A percentile compares a stretch with the other conserved stretches of the same genome.
Conservation (phyloP, 1,140 invertebrate species). For the Drosophila seguyi region DNA sequence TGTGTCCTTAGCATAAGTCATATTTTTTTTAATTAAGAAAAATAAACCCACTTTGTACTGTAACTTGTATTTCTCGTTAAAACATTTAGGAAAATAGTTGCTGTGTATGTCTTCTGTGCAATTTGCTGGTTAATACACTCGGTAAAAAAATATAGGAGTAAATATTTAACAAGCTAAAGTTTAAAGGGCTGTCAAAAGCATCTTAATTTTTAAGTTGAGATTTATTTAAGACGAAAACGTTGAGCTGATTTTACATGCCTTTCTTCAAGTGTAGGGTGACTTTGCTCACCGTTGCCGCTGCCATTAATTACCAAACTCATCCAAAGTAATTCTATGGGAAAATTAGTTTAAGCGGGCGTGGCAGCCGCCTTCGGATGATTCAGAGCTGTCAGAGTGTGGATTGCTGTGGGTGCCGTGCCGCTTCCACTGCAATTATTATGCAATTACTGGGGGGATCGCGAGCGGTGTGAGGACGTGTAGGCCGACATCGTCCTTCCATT, state of each 20-base stretch:
- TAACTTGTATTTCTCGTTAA: neutral
- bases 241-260: neutral
- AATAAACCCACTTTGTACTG: neutral
- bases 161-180: neutral
- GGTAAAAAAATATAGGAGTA: neutral
- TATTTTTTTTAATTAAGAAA: neutral
- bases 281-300: conserved; percentile 52
- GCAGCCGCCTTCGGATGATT: conserved; percentile 36
- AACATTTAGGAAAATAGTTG: conserved; percentile 32
- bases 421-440: conserved; percentile 74
- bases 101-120: neutral
- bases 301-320: conserved; percentile 82
- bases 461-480: conserved; percentile 13
- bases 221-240: neutral
- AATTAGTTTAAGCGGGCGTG: conserved; percentile 73
- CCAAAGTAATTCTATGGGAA: conserved; percentile 79
- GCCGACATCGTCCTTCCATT: conserved; percentile 32
- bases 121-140: conserved; percentile 3
- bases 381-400: conserved; percentile 55
- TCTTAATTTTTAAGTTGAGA: neutral
- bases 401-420: conserved; percentile 37
- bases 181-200: neutral
- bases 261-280: conserved; percentile 8
- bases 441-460: conserved; percentile 57
- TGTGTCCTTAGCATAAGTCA: neutral